phyloP scores from a whole-genome alignment of 2,797 vertebrate species.

The Sternotherus odoratus region DNA sequence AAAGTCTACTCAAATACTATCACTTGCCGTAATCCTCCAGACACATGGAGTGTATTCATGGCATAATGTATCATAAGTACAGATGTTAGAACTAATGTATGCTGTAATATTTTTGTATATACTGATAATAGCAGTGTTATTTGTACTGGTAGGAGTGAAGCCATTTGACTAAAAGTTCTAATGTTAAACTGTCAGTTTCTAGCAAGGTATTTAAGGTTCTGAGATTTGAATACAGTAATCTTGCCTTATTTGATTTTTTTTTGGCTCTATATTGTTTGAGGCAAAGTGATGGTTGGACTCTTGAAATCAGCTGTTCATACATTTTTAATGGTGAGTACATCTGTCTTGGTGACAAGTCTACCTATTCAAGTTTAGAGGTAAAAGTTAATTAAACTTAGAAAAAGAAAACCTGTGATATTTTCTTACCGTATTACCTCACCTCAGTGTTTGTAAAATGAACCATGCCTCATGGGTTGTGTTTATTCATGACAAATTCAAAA shows the following conservation, averaged over 20 bases:
- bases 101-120: neutral
- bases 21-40: neutral
- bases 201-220: neutral
- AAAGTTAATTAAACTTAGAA: neutral
- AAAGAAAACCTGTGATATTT: neutral
- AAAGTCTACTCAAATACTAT: neutral
- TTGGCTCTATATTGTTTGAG: neutral
- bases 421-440: neutral
- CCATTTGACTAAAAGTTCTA: neutral
- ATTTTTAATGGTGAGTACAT: neutral
- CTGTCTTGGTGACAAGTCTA: too few relatives aligned
- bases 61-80: neutral
- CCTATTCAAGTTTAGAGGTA: neutral
- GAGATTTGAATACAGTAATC: neutral
- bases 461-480: too few relatives aligned
- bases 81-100: neutral
- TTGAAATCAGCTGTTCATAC: too few relatives aligned
- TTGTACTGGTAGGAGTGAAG: neutral
- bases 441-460: neutral
- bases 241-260: neutral
- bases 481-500: rapidly evolving
- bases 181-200: neutral
- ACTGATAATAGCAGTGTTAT: neutral
- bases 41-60: neutral
- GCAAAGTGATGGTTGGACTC: too few relatives aligned